Percentiles rank a stretch among this genome's conserved stretches.
phyloP scores from a whole-genome alignment of 2,797 vertebrate genomes.

The Coranthus polyacanthus region DNA sequence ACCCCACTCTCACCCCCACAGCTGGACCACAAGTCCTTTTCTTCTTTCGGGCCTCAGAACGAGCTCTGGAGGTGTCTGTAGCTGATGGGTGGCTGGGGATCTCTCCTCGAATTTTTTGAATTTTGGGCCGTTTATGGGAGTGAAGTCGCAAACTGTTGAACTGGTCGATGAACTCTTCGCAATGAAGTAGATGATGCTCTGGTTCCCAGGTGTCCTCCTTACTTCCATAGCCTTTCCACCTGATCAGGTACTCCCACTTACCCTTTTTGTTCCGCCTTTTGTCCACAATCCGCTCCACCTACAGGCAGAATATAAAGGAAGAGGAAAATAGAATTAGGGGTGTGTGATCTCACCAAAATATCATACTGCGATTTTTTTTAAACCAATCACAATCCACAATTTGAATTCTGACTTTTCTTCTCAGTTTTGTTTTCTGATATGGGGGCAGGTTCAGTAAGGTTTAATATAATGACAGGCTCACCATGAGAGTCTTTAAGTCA shows the following conservation, averaged over 20 bases:
- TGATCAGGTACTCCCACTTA: conserved; percentile 97
- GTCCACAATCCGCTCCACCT: conserved; percentile 98
- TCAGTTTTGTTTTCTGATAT: too few species aligned
- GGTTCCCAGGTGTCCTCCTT: conserved; percentile 99
- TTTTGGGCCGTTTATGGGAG: conserved; percentile 88
- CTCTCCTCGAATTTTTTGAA: conserved; percentile 82
- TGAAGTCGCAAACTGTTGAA: conserved; percentile 91
- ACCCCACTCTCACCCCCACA: conserved; percentile 64
- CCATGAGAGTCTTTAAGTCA: too few species aligned
- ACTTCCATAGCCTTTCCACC: conserved; percentile 97
- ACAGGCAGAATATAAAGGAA: conserved; percentile 36
- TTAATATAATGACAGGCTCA: too few species aligned
- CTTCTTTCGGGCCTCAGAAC: conserved; percentile 88
- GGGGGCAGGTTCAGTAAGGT: too few species aligned
- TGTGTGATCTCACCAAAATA: too few species aligned
- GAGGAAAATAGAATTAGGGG: not conserved
- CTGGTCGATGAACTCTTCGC: conserved; percentile 97
- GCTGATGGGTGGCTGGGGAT: conserved; percentile 74
- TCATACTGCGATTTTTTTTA: too few species aligned
- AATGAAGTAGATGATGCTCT: conserved; percentile 94
- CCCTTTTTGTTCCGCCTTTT: conserved; percentile 98
- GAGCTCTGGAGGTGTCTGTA: conserved; percentile 85
- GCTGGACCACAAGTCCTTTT: conserved; percentile 86
- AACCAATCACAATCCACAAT: too few species aligned
- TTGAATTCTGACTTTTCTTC: too few species aligned